Percentiles rank a stretch among this genome's conserved stretches.
Conservation (phyloP, 2,797 vertebrate species). For the Acrossocheilus wenchowensis region DNA sequence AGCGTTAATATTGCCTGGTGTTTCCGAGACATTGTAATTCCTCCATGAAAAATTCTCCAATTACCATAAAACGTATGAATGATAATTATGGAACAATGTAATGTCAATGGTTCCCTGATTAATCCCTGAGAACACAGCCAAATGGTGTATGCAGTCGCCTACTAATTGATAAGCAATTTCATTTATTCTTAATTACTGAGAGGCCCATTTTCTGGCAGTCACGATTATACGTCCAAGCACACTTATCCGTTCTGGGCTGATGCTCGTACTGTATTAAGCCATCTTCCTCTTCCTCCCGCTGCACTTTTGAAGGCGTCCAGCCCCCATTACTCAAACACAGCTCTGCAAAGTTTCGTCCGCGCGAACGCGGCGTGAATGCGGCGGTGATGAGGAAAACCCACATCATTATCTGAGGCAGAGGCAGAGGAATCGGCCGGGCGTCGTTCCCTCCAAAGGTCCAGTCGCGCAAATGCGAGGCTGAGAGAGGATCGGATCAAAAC, state of each 20-base stretch:
- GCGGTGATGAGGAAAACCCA: neutral
- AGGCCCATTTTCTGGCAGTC: slow-evolving; percentile 75
- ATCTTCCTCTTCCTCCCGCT: slow-evolving; percentile 54
- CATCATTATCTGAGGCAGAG: slow-evolving; percentile 6
- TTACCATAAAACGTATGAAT: slow-evolving; percentile 82
- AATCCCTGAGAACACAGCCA: slow-evolving; percentile 77
- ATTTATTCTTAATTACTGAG: slow-evolving; percentile 82
- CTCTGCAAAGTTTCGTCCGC: slow-evolving; percentile 68
- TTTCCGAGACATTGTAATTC: slow-evolving; percentile 75
- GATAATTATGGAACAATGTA: slow-evolving; percentile 82
- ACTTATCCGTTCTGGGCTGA: slow-evolving; percentile 73
- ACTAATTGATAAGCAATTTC: slow-evolving; percentile 80
- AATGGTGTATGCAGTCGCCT: slow-evolving; percentile 74
- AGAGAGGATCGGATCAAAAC: slow-evolving; percentile 52
- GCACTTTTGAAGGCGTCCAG: slow-evolving; percentile 70
- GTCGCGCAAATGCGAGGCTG: slow-evolving; percentile 1
- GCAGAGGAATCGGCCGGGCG: no score
- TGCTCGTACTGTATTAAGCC: slow-evolving; percentile 70
- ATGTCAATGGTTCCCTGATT: slow-evolving; percentile 82
- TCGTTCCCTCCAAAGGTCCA: slow-evolving; percentile 4
- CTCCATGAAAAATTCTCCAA: slow-evolving; percentile 75
- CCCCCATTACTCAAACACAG: slow-evolving; percentile 74
- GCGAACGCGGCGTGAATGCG: neutral
- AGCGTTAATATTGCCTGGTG: slow-evolving; percentile 73
- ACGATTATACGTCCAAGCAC: slow-evolving; percentile 76